Evolutionary conservation across 2,888 invertebrate genomes (phyloP).

Genomic region (Philonicus albiceps): DNA sequence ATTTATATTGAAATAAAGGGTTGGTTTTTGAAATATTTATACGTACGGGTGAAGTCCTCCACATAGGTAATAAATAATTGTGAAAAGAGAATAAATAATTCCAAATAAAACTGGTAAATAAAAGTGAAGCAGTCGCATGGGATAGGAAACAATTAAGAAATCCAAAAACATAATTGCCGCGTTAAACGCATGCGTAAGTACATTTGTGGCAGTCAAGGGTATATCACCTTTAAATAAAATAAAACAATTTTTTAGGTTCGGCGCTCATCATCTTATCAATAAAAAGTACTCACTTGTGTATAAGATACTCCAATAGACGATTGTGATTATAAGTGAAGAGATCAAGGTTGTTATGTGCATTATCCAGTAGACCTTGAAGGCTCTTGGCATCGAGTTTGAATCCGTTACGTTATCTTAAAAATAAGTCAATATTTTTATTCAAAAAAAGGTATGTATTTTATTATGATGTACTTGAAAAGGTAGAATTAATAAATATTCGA

Average conservation of each 20-base stretch:
- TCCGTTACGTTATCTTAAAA: slow-evolving; percentile 58
- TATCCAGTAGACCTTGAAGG: slow-evolving; percentile 73
- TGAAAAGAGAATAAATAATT: slow-evolving; percentile 67
- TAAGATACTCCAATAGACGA: slow-evolving; percentile 74
- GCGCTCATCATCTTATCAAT: background rate
- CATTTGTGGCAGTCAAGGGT: slow-evolving; percentile 71
- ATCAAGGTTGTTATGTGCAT: slow-evolving; percentile 73
- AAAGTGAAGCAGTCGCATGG: slow-evolving; percentile 72
- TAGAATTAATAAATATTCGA: too few relatives aligned
- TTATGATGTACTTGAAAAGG: too few relatives aligned
- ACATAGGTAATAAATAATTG: slow-evolving; percentile 68
- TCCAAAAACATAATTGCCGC: slow-evolving; percentile 78
- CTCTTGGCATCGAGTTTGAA: slow-evolving; percentile 56
- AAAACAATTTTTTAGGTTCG: background rate
- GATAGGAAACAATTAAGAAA: slow-evolving; percentile 75
- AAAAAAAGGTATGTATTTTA: background rate
- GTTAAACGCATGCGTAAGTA: slow-evolving; percentile 79
- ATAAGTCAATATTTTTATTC: background rate
- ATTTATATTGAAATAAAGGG: too few relatives aligned
- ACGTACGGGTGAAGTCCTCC: slow-evolving; percentile 69
- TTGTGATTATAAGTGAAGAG: slow-evolving; percentile 74
- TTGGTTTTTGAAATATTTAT: background rate
- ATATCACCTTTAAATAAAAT: slow-evolving; percentile 65
- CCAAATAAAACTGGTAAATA: slow-evolving; percentile 71
- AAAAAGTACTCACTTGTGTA: slow-evolving; percentile 54